Evolutionary conservation across 2,797 vertebrate species (phyloP).

Genomic region (Onychomys leucogaster): DNA sequence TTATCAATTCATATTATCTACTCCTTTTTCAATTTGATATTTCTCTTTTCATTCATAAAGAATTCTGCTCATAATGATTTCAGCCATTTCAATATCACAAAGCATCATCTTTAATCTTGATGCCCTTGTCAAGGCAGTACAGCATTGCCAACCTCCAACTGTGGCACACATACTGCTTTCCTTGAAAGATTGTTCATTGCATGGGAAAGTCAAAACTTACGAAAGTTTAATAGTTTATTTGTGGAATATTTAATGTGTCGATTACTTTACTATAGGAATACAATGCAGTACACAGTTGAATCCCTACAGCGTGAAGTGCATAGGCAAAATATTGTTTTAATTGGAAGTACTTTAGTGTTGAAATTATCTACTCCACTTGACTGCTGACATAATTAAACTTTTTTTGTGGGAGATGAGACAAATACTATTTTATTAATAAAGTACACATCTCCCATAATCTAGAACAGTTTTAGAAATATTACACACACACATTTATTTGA

Average conservation of each 20-base stretch:
- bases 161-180: not conserved
- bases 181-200: not conserved
- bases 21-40: not conserved
- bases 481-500: not conserved
- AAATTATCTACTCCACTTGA: not conserved
- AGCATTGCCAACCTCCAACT: not conserved
- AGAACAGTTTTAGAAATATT: not conserved
- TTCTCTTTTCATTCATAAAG: not conserved
- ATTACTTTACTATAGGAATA: not conserved
- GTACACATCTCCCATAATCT: not conserved
- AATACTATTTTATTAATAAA: constrained; percentile 10
- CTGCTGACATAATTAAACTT: not conserved
- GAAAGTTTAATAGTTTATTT: not conserved
- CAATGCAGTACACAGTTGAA: not conserved
- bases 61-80: not conserved
- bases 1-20: not conserved
- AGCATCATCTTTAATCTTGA: not conserved
- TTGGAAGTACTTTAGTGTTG: not conserved
- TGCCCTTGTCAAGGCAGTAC: not conserved
- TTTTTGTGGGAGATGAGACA: not conserved
- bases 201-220: not conserved
- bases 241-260: not conserved
- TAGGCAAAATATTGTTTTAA: not conserved
- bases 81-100: not conserved
- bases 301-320: not conserved